Evolutionary conservation across 2,888 invertebrate species (phyloP).

Genomic region (Trachelus stipa): DNA sequence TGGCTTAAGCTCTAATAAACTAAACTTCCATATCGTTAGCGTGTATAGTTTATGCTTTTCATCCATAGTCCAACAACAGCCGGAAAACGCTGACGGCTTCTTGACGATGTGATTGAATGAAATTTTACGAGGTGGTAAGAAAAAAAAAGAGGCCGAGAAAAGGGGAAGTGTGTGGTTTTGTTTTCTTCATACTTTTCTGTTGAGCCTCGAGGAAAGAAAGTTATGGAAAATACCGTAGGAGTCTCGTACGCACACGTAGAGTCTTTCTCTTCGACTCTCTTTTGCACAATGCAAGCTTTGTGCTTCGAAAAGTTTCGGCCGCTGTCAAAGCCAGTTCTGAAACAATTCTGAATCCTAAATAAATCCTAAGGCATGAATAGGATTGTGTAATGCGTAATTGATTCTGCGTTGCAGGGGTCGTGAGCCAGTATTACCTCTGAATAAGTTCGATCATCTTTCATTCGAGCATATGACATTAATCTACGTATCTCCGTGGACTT

Average conservation of each 20-base stretch:
- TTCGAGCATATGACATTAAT: neutral
- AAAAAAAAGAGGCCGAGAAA: neutral
- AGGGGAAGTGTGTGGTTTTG: neutral
- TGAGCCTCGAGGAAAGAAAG: neutral
- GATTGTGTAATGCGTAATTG: neutral
- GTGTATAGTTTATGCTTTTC: neutral
- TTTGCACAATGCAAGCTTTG: neutral
- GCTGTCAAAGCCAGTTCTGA: neutral
- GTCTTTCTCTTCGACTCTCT: neutral
- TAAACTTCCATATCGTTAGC: neutral
- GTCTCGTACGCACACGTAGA: neutral
- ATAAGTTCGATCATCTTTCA: neutral
- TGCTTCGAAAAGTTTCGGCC: neutral
- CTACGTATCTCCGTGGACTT: neutral
- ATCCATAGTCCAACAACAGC: neutral
- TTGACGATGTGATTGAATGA: neutral
- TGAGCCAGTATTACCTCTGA: neutral
- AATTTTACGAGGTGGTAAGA: neutral
- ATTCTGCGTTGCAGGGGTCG: neutral
- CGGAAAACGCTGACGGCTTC: neutral
- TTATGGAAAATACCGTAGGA: neutral
- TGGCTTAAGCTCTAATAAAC: neutral
- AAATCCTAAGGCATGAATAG: neutral
- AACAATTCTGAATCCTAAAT: neutral
- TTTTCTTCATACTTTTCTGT: neutral